These are phyloP conservation scores for Tragopan temminckii DNA, from an alignment of 2,797 vertebrate species.

Conservation along the genomic window DNA sequence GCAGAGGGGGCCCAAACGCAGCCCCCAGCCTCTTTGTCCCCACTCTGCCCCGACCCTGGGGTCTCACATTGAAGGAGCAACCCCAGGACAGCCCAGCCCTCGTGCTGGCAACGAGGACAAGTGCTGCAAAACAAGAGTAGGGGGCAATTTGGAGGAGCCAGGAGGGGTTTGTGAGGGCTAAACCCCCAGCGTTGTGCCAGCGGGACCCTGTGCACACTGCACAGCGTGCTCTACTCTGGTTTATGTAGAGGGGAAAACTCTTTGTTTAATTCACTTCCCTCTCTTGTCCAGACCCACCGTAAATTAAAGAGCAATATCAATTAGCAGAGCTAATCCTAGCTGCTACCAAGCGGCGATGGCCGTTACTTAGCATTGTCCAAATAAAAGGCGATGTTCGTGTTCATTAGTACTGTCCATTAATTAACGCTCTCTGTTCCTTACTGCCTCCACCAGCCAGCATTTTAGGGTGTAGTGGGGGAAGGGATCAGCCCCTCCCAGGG, in stretches of 20 bases:
- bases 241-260: constrained; percentile 40
- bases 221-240: not conserved
- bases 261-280: not conserved
- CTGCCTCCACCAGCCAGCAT: not conserved
- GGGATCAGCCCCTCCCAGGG: too few relatives aligned
- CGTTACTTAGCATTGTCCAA: constrained; percentile 61
- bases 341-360: constrained; percentile 16
- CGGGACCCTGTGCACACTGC: too few relatives aligned
- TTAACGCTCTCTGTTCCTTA: not conserved
- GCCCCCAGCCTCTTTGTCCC: not conserved
- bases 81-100: not conserved
- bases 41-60: not conserved
- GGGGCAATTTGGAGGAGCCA: not conserved
- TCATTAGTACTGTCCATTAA: not conserved
- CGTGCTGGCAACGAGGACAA: constrained; percentile 11
- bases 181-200: not conserved
- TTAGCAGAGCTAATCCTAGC: constrained; percentile 64
- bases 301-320: constrained; percentile 61
- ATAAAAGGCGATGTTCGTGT: constrained; percentile 62
- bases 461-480: too few relatives aligned
- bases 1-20: not conserved
- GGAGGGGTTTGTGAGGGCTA: not conserved
- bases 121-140: not conserved
- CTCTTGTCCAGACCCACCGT: not conserved
- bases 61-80: not conserved